Conservation (phyloP, 2,888 invertebrate genomes). For the Clitarchus hookeri region DNA sequence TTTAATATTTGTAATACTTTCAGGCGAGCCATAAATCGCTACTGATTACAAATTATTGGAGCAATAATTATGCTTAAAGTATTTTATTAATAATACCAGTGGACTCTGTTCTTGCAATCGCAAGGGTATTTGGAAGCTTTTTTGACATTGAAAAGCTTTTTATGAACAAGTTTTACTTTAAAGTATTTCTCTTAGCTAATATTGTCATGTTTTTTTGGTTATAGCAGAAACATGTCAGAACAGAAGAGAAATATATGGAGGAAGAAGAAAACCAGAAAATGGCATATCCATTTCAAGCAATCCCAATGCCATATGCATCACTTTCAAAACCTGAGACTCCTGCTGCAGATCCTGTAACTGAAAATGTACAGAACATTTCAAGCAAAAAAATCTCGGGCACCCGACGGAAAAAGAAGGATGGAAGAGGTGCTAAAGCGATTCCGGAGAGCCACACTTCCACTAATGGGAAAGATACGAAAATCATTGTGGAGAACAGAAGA, state of each 20-base stretch:
- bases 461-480: slow-evolving; percentile 5
- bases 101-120: too few species aligned
- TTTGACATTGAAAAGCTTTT: too few species aligned
- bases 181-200: background rate
- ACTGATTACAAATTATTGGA: too few species aligned
- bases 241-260: slow-evolving; percentile 50
- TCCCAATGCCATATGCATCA: slow-evolving; percentile 76
- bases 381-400: background rate
- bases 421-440: slow-evolving; percentile 53
- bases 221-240: slow-evolving; percentile 43
- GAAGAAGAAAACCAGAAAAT: slow-evolving; percentile 76
- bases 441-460: slow-evolving; percentile 26
- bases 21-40: too few species aligned
- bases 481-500: background rate
- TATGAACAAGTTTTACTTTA: too few species aligned
- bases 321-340: slow-evolving; percentile 39
- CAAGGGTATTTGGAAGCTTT: too few species aligned
- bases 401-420: slow-evolving; percentile 44
- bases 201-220: background rate
- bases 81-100: too few species aligned
- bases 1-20: too few species aligned
- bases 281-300: slow-evolving; percentile 79
- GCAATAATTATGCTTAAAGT: too few species aligned
- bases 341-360: background rate
- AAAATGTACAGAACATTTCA: background rate